Conservation (phyloP, 1,140 invertebrate species). For the Muscidifurax raptorellus region DNA sequence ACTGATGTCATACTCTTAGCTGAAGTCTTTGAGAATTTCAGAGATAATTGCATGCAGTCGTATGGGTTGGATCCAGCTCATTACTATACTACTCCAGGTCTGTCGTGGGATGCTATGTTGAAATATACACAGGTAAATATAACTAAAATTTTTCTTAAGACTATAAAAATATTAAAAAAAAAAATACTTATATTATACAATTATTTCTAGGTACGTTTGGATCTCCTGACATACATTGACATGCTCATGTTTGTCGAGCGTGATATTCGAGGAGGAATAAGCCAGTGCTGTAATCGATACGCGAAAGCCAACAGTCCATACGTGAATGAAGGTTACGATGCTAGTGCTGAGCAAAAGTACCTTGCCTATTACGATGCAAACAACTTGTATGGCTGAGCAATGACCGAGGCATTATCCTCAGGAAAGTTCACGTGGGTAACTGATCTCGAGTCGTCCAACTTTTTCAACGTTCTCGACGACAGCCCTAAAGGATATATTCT, state of each 20-base stretch:
- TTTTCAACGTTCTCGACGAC: slow-evolving; percentile 58
- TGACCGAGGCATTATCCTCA: slow-evolving; percentile 55
- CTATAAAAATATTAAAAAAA: too few species aligned
- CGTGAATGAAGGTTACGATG: slow-evolving; percentile 56
- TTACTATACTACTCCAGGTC: too few species aligned
- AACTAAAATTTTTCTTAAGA: too few species aligned
- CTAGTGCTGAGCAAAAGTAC: too few species aligned
- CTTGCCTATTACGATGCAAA: slow-evolving; percentile 63
- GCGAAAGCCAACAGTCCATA: slow-evolving; percentile 73
- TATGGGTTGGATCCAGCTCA: too few species aligned
- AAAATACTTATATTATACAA: too few species aligned
- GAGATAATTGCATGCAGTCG: too few species aligned
- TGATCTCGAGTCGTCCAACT: slow-evolving; percentile 60
- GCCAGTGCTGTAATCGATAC: slow-evolving; percentile 57
- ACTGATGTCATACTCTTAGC: too few species aligned
- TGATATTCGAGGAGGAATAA: slow-evolving; percentile 26
- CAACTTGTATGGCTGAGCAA: slow-evolving; percentile 64
- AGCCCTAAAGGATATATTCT: slow-evolving; percentile 74
- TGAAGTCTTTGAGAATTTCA: too few species aligned
- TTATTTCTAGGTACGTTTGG: slow-evolving; percentile 57
- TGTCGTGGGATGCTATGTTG: too few species aligned
- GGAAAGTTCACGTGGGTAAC: slow-evolving; percentile 73
- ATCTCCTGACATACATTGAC: slow-evolving; percentile 63
- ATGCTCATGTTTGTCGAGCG: background rate
- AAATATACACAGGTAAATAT: too few species aligned